Evolutionary conservation across 2,797 vertebrate genomes (phyloP).

Genomic region (Pseudochirops corinnae): DNA sequence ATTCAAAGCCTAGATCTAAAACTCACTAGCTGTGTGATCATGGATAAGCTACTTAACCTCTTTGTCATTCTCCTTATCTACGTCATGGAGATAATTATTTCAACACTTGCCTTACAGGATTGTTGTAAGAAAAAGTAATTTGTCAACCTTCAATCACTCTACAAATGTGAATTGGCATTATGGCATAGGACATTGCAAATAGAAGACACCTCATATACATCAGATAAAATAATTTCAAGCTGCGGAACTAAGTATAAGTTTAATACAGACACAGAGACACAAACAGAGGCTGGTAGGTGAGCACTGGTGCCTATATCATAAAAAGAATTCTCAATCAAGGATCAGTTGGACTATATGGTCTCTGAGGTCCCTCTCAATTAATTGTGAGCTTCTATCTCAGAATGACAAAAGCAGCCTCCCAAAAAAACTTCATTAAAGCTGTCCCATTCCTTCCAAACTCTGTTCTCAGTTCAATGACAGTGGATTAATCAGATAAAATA

Average conservation of each 20-base stretch:
- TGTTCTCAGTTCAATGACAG: neutral
- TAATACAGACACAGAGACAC: neutral
- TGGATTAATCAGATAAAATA: neutral
- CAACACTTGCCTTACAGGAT: neutral
- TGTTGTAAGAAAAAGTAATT: neutral
- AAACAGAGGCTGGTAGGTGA: neutral
- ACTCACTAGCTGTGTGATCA: neutral
- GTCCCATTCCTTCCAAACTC: neutral
- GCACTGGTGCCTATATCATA: neutral
- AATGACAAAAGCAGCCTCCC: neutral
- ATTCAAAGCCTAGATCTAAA: neutral
- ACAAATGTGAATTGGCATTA: neutral
- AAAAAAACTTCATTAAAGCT: neutral
- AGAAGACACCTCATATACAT: neutral
- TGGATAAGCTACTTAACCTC: neutral
- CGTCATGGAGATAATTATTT: neutral
- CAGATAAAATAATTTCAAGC: neutral
- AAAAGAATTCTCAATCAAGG: neutral
- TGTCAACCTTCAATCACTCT: neutral
- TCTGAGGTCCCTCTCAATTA: neutral
- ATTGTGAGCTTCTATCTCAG: neutral
- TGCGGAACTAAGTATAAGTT: neutral
- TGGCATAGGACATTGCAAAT: neutral
- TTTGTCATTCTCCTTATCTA: neutral
- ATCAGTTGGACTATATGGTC: neutral